Percentiles rank a stretch among this genome's conserved stretches.
These are phyloP conservation scores for Mormyrops attenuatus DNA, from an alignment of 2,797 vertebrate species.

Conservation along the genomic window DNA sequence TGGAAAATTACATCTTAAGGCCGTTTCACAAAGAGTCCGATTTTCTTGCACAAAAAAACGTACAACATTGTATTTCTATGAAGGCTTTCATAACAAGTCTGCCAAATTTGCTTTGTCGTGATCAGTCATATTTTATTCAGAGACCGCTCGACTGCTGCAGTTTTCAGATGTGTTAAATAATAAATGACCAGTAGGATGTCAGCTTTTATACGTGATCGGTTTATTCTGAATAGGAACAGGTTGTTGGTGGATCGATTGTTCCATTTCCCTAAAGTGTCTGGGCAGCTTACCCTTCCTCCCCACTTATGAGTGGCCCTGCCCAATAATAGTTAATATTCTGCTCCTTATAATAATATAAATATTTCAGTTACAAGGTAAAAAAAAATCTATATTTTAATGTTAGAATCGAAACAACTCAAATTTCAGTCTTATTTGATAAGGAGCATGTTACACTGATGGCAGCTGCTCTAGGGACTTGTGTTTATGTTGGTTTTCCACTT, in stretches of 20 bases:
- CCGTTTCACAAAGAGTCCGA: not conserved
- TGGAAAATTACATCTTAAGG: not conserved
- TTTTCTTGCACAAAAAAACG: not conserved
- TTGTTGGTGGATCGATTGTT: not conserved
- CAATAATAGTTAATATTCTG: not conserved
- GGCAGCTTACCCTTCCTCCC: not conserved
- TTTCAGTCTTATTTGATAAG: not conserved
- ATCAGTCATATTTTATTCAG: not conserved
- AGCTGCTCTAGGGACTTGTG: not conserved
- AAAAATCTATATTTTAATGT: not conserved
- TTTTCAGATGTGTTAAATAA: conserved; percentile 4
- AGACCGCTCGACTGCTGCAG: not conserved
- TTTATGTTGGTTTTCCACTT: not conserved
- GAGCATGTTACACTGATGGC: not conserved
- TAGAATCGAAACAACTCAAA: not conserved
- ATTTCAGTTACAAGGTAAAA: not conserved
- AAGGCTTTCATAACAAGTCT: not conserved
- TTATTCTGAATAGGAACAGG: not conserved
- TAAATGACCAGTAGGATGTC: not conserved
- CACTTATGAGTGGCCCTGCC: not conserved
- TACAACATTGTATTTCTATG: not conserved
- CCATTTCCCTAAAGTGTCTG: not conserved
- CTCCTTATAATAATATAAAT: not conserved
- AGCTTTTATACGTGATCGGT: not conserved
- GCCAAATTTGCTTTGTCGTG: not conserved